Conservation (phyloP, 53 echinoderm and acorn worm genomes). For the Henricia sp. region DNA sequence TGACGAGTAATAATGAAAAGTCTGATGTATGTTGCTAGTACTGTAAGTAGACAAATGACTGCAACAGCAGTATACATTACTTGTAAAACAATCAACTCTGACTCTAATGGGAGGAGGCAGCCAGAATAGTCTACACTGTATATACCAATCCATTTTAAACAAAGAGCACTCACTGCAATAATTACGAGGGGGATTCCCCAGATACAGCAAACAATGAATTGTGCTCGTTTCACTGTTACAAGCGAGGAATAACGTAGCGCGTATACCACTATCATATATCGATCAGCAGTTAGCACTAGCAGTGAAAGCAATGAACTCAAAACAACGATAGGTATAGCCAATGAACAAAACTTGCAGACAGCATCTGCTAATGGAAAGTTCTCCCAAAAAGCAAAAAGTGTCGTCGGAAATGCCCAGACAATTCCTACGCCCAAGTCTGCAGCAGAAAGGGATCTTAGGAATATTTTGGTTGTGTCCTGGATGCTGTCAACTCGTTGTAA, state of each 20-base stretch:
- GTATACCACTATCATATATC: conserved; percentile 45
- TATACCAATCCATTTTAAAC: background rate
- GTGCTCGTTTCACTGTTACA: conserved; percentile 35
- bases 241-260: conserved; percentile 34
- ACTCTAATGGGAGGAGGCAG: background rate
- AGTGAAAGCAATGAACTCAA: background rate
- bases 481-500: conserved; percentile 37
- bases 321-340: too few species aligned
- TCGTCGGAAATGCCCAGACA: background rate
- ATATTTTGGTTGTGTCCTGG: conserved; percentile 57
- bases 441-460: conserved; percentile 7
- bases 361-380: conserved; percentile 23
- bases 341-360: conserved; percentile 1
- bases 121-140: background rate
- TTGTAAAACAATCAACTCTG: background rate
- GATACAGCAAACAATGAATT: background rate
- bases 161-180: background rate
- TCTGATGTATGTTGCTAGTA: conserved; percentile 3
- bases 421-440: conserved; percentile 47
- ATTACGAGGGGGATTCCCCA: too few species aligned
- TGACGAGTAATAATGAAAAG: conserved; percentile 44
- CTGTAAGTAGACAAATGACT: background rate
- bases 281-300: conserved; percentile 31
- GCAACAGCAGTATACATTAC: background rate
- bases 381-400: background rate